These are phyloP conservation scores for Hippoglossus hippoglossus DNA, from an alignment of 2,797 vertebrate species.

Conservation along the genomic window DNA sequence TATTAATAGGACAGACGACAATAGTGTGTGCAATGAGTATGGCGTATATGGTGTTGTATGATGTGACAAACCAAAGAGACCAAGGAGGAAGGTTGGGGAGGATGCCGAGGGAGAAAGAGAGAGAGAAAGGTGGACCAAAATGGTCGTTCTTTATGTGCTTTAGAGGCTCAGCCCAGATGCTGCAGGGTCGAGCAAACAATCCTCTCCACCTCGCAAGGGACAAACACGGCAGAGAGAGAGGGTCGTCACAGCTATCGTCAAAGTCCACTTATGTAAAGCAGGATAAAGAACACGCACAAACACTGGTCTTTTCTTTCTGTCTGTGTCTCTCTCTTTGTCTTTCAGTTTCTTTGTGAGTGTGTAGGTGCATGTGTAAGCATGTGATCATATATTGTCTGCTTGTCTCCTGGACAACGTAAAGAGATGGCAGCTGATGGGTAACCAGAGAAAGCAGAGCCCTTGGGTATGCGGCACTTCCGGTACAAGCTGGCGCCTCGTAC, in stretches of 20 bases:
- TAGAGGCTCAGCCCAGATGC: too few relatives aligned
- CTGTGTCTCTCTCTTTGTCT: slow-evolving; percentile 2
- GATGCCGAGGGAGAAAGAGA: background rate
- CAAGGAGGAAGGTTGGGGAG: background rate
- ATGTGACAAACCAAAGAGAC: background rate
- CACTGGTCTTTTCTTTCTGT: background rate
- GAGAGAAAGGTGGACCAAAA: too few relatives aligned
- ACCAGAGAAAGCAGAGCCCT: slow-evolving; percentile 81
- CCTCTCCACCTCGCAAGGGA: too few relatives aligned
- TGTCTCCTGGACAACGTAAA: slow-evolving; percentile 52
- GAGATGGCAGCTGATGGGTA: slow-evolving; percentile 81
- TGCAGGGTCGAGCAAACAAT: too few relatives aligned
- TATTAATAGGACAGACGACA: too few relatives aligned
- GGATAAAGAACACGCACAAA: background rate
- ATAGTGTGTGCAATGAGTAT: too few relatives aligned
- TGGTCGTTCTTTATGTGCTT: too few relatives aligned
- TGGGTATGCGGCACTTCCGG: slow-evolving; percentile 61
- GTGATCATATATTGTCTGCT: slow-evolving; percentile 25
- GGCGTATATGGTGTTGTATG: background rate
- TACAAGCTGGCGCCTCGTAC: slow-evolving; percentile 73
- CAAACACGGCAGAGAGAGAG: too few relatives aligned
- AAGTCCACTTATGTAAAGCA: background rate
- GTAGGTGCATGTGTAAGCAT: slow-evolving; percentile 5
- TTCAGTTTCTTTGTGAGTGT: background rate
- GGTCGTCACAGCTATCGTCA: background rate